phyloP scores from a whole-genome alignment of 2,888 invertebrate genomes.

The Agelastica alni region DNA sequence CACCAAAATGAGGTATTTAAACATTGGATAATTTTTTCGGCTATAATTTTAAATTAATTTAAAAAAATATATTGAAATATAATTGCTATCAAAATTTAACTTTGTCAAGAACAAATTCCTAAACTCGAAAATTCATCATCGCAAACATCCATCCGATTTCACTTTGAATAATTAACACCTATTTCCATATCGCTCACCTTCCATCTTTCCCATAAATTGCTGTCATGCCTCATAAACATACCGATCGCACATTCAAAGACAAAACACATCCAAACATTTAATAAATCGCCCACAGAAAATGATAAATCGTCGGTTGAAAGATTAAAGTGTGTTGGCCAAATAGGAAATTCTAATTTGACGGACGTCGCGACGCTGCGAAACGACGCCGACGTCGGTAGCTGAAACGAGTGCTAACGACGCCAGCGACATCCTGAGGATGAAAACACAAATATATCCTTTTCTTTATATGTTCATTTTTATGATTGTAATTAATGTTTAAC shows the following conservation, averaged over 20 bases:
- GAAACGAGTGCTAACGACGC: no score
- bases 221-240: constrained; percentile 8
- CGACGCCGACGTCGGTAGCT: not conserved
- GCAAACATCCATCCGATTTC: not conserved
- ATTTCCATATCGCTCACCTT: not conserved
- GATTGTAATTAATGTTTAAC: no score
- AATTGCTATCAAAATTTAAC: no score
- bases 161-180: constrained; percentile 11
- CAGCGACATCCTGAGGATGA: not conserved
- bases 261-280: constrained; percentile 27
- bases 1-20: no score
- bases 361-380: constrained; percentile 6
- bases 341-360: constrained; percentile 26
- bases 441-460: no score
- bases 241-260: constrained; percentile 12
- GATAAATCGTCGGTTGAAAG: constrained; percentile 22
- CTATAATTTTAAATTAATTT: no score
- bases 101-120: no score
- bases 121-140: not conserved
- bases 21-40: no score
- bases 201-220: constrained; percentile 1
- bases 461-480: no score
- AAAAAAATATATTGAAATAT: no score
- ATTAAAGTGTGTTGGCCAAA: constrained; percentile 19
- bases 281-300: constrained; percentile 26